Conservation (phyloP, 2,888 invertebrate genomes). For the Orchesella flavescens region DNA sequence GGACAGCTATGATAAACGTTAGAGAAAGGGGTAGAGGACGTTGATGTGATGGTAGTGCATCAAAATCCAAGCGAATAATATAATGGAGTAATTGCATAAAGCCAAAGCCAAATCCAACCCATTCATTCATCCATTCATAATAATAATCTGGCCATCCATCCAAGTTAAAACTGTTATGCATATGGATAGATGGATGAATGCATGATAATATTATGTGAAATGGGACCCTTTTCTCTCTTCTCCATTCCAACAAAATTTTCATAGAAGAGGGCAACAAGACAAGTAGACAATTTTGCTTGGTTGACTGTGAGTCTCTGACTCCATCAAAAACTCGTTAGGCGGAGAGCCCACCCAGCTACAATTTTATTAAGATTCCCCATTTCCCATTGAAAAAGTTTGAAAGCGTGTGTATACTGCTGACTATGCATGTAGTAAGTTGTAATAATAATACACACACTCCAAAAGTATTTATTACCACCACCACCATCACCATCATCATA, state of each 20-base stretch:
- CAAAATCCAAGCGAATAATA: too few relatives aligned
- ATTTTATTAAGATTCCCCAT: constrained; percentile 5
- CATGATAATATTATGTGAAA: constrained; percentile 13
- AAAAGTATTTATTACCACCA: too few relatives aligned
- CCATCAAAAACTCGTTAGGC: constrained; percentile 52
- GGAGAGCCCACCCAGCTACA: constrained; percentile 33
- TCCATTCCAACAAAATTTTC: not conserved
- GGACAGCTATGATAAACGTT: too few relatives aligned
- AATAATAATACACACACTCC: too few relatives aligned
- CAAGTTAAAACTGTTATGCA: too few relatives aligned
- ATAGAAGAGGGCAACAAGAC: constrained; percentile 15
- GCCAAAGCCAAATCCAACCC: too few relatives aligned
- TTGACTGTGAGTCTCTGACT: constrained; percentile 7
- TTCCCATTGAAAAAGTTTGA: not conserved
- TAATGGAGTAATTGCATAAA: too few relatives aligned
- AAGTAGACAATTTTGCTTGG: constrained; percentile 35
- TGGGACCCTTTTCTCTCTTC: constrained; percentile 20
- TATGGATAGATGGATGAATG: not conserved
- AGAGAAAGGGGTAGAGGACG: too few relatives aligned
- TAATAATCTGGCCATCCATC: too few relatives aligned
- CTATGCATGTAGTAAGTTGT: not conserved
- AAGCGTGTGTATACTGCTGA: not conserved
- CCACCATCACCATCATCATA: too few relatives aligned
- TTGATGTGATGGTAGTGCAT: too few relatives aligned
- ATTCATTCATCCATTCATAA: too few relatives aligned